phyloP scores from a whole-genome alignment of 2,113 vertebrate species.

The Elachura formosa region DNA sequence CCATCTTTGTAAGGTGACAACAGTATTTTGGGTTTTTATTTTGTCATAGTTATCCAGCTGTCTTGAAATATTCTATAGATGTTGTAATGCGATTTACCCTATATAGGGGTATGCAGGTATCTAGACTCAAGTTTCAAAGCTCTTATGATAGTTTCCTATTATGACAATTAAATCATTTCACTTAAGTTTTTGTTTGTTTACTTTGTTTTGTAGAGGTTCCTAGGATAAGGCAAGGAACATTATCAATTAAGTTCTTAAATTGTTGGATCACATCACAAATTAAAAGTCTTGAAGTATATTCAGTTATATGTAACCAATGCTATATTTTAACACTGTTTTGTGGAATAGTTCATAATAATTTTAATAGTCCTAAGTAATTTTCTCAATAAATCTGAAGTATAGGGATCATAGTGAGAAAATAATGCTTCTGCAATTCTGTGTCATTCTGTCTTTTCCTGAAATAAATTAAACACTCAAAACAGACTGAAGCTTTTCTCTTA shows the following conservation, averaged over 20 bases:
- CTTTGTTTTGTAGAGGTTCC: neutral
- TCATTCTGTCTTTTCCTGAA: neutral
- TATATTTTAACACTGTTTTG: neutral
- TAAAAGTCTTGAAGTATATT: neutral
- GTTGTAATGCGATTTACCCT: neutral
- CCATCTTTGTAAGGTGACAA: neutral
- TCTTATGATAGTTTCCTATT: neutral
- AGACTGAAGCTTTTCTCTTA: neutral
- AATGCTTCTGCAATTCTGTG: neutral
- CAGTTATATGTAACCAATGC: neutral
- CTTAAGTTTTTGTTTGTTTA: neutral
- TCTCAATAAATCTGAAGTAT: neutral
- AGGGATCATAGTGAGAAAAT: neutral
- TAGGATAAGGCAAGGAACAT: neutral
- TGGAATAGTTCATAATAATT: neutral
- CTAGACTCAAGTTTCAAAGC: neutral
- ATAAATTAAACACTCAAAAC: neutral
- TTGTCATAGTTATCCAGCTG: neutral
- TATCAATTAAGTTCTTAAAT: neutral
- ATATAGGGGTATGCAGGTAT: neutral
- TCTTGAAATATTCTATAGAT: neutral
- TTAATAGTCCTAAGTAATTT: neutral
- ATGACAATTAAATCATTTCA: neutral
- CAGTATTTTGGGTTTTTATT: neutral
- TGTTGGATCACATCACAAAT: neutral